A percentile compares a stretch with the other conserved stretches of the same genome.
Evolutionary conservation across 2,888 invertebrate genomes (phyloP).

Genomic region (Microctonus hyperodae): DNA sequence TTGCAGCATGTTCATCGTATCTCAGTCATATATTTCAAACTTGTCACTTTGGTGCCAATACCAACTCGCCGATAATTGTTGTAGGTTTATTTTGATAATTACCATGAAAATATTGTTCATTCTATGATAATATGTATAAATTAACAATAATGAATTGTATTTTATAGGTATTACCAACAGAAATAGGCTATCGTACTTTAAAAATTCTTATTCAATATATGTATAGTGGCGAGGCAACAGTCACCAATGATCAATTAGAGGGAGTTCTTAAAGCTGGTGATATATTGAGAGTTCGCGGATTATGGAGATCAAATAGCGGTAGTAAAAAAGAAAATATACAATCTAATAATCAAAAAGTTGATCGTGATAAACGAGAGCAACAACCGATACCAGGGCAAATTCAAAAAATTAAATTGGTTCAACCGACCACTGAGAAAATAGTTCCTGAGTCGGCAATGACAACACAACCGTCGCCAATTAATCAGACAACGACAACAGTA

Average conservation of each 20-base stretch:
- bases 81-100: constrained; percentile 42
- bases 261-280: constrained; percentile 84
- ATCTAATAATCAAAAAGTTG: constrained; percentile 67
- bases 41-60: constrained; percentile 61
- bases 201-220: constrained; percentile 86
- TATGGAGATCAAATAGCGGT: constrained; percentile 69
- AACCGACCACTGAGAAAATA: constrained; percentile 48
- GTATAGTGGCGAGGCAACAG: constrained; percentile 86
- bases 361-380: constrained; percentile 60
- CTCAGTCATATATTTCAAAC: constrained; percentile 67
- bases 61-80: constrained; percentile 61
- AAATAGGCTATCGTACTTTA: constrained; percentile 80
- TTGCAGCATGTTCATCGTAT: constrained; percentile 81
- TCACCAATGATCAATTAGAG: constrained; percentile 83
- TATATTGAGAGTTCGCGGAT: constrained; percentile 79
- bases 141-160: constrained; percentile 13
- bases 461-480: constrained; percentile 58
- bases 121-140: neutral
- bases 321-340: constrained; percentile 60
- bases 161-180: constrained; percentile 75
- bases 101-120: neutral
- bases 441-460: constrained; percentile 49
- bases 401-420: constrained; percentile 59
- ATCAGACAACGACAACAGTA: constrained; percentile 53
- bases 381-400: constrained; percentile 53